A percentile compares a stretch with the other conserved stretches of the same genome.
These are phyloP conservation scores for Drosophila quinaria DNA, from an alignment of 2,888 invertebrate genomes.

Conservation along the genomic window DNA sequence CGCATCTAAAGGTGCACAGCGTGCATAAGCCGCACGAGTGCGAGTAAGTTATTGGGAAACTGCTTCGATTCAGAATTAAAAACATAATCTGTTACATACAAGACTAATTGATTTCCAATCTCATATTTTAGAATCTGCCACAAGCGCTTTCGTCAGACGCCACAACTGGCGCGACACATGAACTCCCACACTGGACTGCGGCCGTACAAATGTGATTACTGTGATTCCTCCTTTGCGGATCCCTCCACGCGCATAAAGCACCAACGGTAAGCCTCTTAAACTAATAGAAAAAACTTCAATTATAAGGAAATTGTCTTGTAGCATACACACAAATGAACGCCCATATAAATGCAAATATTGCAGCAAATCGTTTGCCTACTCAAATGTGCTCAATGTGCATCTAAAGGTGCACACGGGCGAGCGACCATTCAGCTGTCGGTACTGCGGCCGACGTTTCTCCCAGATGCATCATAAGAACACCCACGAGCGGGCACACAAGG, in stretches of 20 bases:
- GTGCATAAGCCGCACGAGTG: slow-evolving; percentile 82
- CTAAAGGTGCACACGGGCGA: slow-evolving; percentile 83
- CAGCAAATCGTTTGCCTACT: slow-evolving; percentile 80
- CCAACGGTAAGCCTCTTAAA: slow-evolving; percentile 67
- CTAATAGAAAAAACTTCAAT: background rate
- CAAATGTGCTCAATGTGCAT: slow-evolving; percentile 83
- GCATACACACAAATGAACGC: slow-evolving; percentile 83
- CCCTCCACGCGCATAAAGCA: slow-evolving; percentile 85
- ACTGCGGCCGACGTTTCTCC: slow-evolving; percentile 75
- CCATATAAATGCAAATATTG: slow-evolving; percentile 82
- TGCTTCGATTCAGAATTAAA: background rate
- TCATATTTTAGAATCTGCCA: slow-evolving; percentile 77
- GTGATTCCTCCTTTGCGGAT: slow-evolving; percentile 83
- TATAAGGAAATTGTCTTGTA: slow-evolving; percentile 20
- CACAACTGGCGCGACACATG: slow-evolving; percentile 83
- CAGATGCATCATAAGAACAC: slow-evolving; percentile 83
- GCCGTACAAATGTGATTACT: slow-evolving; percentile 83
- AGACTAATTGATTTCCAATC: background rate
- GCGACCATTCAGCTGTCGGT: slow-evolving; percentile 80
- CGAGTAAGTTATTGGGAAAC: slow-evolving; percentile 71
- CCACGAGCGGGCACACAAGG: slow-evolving; percentile 70
- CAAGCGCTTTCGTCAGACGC: slow-evolving; percentile 81
- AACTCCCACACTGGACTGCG: slow-evolving; percentile 82
- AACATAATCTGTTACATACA: too few species aligned
- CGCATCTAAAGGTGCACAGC: slow-evolving; percentile 81